Conservation (phyloP, 2,113 vertebrate species). For the Tapirus terrestris region DNA sequence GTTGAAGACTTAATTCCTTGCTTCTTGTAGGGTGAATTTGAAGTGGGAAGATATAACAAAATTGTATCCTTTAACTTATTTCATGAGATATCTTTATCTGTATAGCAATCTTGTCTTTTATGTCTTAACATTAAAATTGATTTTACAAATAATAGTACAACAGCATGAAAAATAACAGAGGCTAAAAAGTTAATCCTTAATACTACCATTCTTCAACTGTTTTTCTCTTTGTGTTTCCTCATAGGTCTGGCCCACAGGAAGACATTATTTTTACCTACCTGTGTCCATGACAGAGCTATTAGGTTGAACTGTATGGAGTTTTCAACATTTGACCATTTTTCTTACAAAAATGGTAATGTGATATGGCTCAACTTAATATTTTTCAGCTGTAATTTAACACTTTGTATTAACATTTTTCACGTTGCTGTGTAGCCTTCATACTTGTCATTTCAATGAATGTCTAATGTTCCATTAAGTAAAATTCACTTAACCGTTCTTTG, state of each 20-base stretch:
- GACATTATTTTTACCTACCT: background rate
- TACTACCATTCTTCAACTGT: background rate
- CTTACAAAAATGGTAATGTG: background rate
- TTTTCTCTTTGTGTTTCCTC: constrained; percentile 24
- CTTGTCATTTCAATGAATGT: background rate
- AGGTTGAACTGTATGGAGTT: background rate
- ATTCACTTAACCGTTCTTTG: background rate
- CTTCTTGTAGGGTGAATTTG: background rate
- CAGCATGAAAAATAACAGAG: background rate
- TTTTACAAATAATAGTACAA: background rate
- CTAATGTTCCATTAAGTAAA: background rate
- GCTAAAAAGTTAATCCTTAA: background rate
- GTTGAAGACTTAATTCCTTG: background rate
- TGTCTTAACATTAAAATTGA: constrained; percentile 27
- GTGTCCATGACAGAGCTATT: background rate
- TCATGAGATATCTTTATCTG: background rate
- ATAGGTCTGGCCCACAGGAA: background rate
- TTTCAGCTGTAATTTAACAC: constrained; percentile 2
- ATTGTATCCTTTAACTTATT: constrained; percentile 12
- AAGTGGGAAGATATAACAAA: background rate
- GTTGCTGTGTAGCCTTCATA: background rate
- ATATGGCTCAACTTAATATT: background rate
- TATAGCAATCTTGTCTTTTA: background rate
- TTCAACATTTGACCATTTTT: constrained; percentile 35
- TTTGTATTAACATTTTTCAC: background rate